phyloP scores from a whole-genome alignment of 2,888 invertebrate genomes.

The Volucella bombylans region DNA sequence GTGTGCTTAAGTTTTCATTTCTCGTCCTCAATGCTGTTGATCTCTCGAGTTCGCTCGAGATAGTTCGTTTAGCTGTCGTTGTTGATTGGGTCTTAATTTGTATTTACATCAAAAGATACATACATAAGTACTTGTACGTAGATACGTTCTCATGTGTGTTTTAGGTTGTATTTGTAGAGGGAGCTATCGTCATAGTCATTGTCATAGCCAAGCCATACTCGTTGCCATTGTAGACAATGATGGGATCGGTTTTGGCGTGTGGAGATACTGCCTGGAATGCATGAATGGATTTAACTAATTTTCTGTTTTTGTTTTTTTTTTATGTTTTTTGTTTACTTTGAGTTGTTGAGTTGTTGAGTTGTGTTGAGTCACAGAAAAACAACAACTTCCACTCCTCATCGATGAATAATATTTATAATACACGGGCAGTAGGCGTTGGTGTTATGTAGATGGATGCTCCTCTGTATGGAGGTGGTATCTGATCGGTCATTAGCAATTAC shows the following conservation, averaged over 20 bases:
- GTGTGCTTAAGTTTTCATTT: not conserved
- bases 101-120: conserved; percentile 12
- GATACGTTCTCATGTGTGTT: conserved; percentile 10
- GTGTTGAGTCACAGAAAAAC: conserved; percentile 45
- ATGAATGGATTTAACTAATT: conserved; percentile 61
- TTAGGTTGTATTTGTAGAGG: not conserved
- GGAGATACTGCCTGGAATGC: conserved; percentile 54
- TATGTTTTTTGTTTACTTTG: too few species aligned
- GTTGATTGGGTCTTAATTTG: conserved; percentile 20
- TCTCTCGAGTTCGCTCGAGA: conserved; percentile 35
- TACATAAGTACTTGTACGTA: conserved; percentile 4
- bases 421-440: conserved; percentile 32
- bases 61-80: conserved; percentile 7
- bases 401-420: conserved; percentile 32
- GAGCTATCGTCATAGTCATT: not conserved
- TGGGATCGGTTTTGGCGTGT: conserved; percentile 50
- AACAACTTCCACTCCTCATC: conserved; percentile 5
- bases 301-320: conserved; percentile 11
- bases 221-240: conserved; percentile 38
- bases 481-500: not conserved
- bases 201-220: conserved; percentile 2
- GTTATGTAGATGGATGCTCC: conserved; percentile 23
- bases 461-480: conserved; percentile 18
- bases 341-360: conserved; percentile 13
- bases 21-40: conserved; percentile 35